phyloP scores from a whole-genome alignment of 2,797 vertebrate genomes.

The Poecilia wingei region DNA sequence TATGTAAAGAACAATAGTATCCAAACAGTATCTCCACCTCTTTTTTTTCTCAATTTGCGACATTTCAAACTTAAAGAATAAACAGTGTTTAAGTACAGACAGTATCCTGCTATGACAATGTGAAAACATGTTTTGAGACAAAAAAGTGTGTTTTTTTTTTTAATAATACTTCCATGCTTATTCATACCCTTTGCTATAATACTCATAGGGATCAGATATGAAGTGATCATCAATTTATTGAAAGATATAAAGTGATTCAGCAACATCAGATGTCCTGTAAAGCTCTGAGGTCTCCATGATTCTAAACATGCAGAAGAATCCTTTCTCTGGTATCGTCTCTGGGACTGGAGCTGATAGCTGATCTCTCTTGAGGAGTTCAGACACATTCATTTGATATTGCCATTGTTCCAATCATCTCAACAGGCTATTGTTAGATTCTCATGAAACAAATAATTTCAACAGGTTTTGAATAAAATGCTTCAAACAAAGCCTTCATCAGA shows the following conservation, averaged over 20 bases:
- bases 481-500: not conserved
- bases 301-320: not conserved
- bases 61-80: not conserved
- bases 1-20: not conserved
- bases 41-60: not conserved
- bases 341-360: not conserved
- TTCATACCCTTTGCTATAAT: not conserved
- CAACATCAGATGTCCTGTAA: not conserved
- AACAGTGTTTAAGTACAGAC: not conserved
- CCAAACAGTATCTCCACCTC: not conserved
- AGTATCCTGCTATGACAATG: not conserved
- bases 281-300: not conserved
- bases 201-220: not conserved
- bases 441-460: not conserved
- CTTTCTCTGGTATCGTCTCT: not conserved
- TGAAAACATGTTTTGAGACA: not conserved
- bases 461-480: not conserved
- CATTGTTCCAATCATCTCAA: not conserved
- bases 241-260: not conserved
- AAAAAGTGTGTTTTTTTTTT: not conserved
- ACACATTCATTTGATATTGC: not conserved
- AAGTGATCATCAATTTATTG: not conserved
- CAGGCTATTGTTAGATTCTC: not conserved
- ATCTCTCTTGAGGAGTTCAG: not conserved
- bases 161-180: not conserved